phyloP scores from a whole-genome alignment of 2,888 invertebrate genomes.

The Lacanobia oleracea region DNA sequence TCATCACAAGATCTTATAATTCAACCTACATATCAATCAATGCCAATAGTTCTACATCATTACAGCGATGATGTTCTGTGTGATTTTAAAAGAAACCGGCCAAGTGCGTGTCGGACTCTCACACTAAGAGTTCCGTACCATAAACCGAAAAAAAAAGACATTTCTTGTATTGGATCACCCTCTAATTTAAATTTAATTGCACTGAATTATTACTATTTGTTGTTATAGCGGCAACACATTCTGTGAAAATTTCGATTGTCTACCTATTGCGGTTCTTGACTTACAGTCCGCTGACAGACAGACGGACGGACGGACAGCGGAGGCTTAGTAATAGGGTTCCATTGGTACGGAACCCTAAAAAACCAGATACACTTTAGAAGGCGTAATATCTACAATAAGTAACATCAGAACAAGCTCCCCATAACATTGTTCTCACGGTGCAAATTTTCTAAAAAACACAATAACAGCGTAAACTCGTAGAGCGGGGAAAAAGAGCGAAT shows the following conservation, averaged over 20 bases:
- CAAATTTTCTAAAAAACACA: conserved; percentile 64
- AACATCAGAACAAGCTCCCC: conserved; percentile 18
- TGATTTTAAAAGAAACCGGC: not conserved
- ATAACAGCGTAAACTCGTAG: conserved; percentile 57
- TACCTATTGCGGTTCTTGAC: no score
- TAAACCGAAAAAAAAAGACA: no score
- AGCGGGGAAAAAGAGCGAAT: conserved; percentile 73
- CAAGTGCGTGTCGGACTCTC: no score
- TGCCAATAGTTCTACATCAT: not conserved
- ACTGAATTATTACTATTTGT: no score
- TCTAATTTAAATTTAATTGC: no score
- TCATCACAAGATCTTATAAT: not conserved
- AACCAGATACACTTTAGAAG: not conserved
- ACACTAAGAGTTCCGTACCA: no score
- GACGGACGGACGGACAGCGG: no score
- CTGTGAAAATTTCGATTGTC: no score
- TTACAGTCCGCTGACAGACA: no score
- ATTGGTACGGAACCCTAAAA: not conserved
- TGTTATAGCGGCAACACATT: no score
- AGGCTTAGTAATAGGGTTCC: no score
- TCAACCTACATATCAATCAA: not conserved
- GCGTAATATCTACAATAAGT: not conserved
- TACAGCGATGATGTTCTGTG: not conserved
- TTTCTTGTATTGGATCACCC: no score
- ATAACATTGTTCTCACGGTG: conserved; percentile 68